Evolutionary conservation across 2,797 vertebrate genomes (phyloP), one percentile per base, ranked within the genome.

Genomic region (Sebastes trivittatus): DNA sequence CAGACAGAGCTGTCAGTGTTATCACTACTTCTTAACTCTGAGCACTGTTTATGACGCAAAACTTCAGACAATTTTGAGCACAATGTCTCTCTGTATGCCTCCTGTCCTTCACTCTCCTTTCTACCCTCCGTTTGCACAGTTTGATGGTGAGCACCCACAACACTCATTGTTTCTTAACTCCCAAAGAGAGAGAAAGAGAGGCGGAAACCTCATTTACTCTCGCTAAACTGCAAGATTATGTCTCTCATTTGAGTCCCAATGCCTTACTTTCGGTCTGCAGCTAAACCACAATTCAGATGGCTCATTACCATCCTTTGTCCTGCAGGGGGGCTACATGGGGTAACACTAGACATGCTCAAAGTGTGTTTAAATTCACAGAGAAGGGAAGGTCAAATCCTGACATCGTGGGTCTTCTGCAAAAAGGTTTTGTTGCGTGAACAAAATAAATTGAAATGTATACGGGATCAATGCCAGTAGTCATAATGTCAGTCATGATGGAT

Each of bases 221-320:
- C 58, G 7, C 66, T 81, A 59, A 71, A 3, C 42, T 73, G 54
- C 68, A 22, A 20, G 74, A 63, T 74, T 27, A 61, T 27, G 36
- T 55, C 10, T 75, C 76, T 82, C 72, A 11, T 78, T 83, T 36
- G 60, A 56, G 29, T 49, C 42, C 42, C 55, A 66, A 29, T 75
- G 67, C 14, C 38, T 60, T 22, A 56, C 54, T 76, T 77, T 68
- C 23, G 29, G 74, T 58, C 64, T 36, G 23, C 7, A 54, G 82
- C 58, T 18, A 4, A 64, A n/a, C 74, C 67, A 62, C 72, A 77
- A 23, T 60, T 64, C 30, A 64, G 64, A 52, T 61, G 27, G 23
- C 46, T 74, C 64, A 67, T 87, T 75, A 65, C 22, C 22, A 54
- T 81, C 30, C 66, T 74, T 85, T 74, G 61, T 81, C 13, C 14